Evolutionary conservation across 2,888 invertebrate species (phyloP).

Genomic region (Eucera pruinosa): DNA sequence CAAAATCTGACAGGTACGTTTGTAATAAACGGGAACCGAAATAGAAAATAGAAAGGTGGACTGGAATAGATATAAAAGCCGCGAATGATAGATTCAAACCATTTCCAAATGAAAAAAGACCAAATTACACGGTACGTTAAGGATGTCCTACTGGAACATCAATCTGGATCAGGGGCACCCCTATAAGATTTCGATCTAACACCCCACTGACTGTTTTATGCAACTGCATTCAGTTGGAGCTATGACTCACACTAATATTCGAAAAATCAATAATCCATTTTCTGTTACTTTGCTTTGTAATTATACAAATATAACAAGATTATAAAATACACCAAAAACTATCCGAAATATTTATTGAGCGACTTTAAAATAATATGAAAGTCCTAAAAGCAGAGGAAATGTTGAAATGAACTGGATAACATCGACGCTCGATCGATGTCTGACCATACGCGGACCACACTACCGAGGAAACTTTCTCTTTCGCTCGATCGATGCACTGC

Average conservation of each 20-base stretch:
- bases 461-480: slow-evolving; percentile 2
- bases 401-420: neutral
- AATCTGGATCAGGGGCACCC: slow-evolving; percentile 75
- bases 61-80: slow-evolving; percentile 15
- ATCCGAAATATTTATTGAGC: no score
- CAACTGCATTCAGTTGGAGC: slow-evolving; percentile 63
- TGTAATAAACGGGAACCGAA: slow-evolving; percentile 22
- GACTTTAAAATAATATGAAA: no score
- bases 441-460: neutral
- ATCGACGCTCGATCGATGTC: neutral
- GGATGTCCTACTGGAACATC: slow-evolving; percentile 69
- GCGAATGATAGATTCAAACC: slow-evolving; percentile 57
- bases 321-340: no score
- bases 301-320: neutral
- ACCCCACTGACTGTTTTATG: slow-evolving; percentile 52
- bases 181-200: slow-evolving; percentile 53
- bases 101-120: slow-evolving; percentile 58
- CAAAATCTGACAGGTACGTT: neutral
- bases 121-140: slow-evolving; percentile 74
- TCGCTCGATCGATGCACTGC: neutral
- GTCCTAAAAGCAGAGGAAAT: no score
- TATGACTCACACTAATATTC: slow-evolving; percentile 63
- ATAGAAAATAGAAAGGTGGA: slow-evolving; percentile 11
- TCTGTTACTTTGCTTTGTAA: neutral
- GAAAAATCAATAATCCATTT: slow-evolving; percentile 54